A percentile compares a stretch with the other conserved stretches of the same genome.
These are phyloP conservation scores for Bubo bubo DNA, from an alignment of 2,113 vertebrate genomes.

Conservation along the genomic window DNA sequence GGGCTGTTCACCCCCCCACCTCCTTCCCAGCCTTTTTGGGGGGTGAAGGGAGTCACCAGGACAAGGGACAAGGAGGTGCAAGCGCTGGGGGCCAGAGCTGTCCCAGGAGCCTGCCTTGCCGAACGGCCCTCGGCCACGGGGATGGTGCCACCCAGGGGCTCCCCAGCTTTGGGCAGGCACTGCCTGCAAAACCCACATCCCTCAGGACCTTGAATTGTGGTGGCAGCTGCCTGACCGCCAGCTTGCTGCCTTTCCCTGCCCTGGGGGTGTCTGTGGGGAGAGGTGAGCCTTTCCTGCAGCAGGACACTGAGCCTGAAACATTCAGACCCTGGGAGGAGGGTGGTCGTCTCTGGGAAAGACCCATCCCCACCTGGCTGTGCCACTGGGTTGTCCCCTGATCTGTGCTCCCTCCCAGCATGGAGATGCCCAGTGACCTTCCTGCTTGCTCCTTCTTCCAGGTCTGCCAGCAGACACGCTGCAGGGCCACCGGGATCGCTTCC, in stretches of 20 bases:
- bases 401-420: rapidly evolving
- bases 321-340: rapidly evolving
- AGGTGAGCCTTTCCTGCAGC: rapidly evolving
- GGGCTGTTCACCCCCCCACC: background rate
- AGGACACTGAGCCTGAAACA: background rate
- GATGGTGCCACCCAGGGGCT: background rate
- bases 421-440: rapidly evolving
- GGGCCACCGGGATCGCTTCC: constrained; percentile 96
- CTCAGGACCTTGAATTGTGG: background rate
- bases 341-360: background rate
- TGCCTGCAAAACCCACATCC: background rate
- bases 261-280: rapidly evolving
- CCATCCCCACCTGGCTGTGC: rapidly evolving
- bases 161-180: background rate
- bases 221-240: background rate
- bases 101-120: background rate
- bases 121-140: rapidly evolving
- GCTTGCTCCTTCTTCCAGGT: constrained; percentile 70
- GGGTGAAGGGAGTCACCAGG: background rate
- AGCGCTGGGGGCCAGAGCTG: rapidly evolving
- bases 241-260: background rate
- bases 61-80: background rate
- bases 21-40: background rate
- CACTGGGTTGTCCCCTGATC: background rate
- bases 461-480: constrained; percentile 95